Percentiles rank a stretch among this genome's conserved stretches.
phyloP scores from a whole-genome alignment of 2,797 vertebrate genomes.

The Euthynnus affinis region DNA sequence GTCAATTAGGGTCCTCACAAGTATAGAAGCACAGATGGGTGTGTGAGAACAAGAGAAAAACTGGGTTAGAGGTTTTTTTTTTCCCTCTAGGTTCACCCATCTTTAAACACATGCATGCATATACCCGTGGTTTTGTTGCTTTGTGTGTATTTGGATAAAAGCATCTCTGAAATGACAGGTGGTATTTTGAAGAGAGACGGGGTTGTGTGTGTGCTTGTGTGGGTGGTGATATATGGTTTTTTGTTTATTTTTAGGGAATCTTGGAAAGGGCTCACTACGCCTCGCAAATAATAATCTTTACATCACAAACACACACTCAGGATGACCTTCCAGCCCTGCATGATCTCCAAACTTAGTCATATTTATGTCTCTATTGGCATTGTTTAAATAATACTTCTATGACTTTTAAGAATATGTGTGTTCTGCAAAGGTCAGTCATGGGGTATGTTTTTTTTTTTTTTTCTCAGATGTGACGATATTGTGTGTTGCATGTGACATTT shows the following conservation, averaged over 20 bases:
- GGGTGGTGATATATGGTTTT: constrained; percentile 1
- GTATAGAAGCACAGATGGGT: too few relatives aligned
- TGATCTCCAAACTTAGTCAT: neutral
- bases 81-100: neutral
- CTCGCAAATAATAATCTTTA: neutral
- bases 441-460: neutral
- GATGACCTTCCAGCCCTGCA: constrained; percentile 29
- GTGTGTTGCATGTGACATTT: constrained; percentile 42
- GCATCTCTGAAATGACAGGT: constrained; percentile 2
- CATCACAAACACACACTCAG: neutral
- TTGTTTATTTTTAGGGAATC: constrained; percentile 16
- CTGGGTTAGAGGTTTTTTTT: neutral
- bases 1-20: too few relatives aligned
- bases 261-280: constrained; percentile 7
- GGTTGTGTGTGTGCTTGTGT: neutral
- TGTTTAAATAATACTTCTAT: neutral
- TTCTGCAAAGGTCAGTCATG: constrained; percentile 34
- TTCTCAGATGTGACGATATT: constrained; percentile 11
- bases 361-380: constrained; percentile 12
- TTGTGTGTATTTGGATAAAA: constrained; percentile 30
- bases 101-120: neutral
- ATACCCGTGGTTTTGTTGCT: neutral
- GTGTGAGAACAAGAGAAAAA: too few relatives aligned
- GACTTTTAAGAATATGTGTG: constrained; percentile 28
- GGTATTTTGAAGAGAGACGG: neutral